Evolutionary conservation across 2,888 invertebrate species (phyloP).

Genomic region (Megalurothrips usitatus): DNA sequence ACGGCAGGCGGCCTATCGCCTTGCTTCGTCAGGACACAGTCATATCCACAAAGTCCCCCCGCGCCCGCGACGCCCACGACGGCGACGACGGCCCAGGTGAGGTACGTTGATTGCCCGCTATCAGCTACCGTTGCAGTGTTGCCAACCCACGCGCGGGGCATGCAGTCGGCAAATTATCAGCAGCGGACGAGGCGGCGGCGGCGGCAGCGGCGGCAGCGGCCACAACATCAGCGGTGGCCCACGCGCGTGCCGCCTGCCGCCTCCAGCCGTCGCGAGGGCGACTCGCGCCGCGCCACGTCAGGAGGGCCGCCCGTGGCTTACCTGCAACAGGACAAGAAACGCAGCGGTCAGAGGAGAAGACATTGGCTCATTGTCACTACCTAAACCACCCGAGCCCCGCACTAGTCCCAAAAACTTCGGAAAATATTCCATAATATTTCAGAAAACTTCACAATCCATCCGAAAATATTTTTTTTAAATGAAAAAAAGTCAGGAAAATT

Average conservation of each 20-base stretch:
- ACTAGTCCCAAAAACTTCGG: no score
- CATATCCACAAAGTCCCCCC: no score
- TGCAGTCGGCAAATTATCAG: neutral
- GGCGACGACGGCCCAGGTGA: neutral
- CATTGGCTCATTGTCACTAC: no score
- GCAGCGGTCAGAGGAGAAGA: neutral
- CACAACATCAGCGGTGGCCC: neutral
- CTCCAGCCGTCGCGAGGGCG: neutral
- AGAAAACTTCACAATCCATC: no score
- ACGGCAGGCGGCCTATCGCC: neutral
- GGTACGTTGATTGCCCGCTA: constrained; percentile 12
- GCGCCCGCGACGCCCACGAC: no score
- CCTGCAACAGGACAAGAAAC: neutral
- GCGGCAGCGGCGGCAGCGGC: neutral
- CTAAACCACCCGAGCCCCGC: no score
- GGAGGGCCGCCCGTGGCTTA: neutral
- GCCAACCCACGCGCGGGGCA: neutral
- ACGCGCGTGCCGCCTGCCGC: neutral
- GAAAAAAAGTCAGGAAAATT: no score
- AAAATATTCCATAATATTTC: no score
- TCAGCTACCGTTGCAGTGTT: constrained; percentile 24
- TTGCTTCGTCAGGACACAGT: neutral
- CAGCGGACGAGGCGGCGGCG: neutral
- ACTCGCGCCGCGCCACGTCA: no score
- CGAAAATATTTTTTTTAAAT: no score